Evolutionary conservation across 2,888 invertebrate genomes (phyloP).

Genomic region (Pegoplata infirma): DNA sequence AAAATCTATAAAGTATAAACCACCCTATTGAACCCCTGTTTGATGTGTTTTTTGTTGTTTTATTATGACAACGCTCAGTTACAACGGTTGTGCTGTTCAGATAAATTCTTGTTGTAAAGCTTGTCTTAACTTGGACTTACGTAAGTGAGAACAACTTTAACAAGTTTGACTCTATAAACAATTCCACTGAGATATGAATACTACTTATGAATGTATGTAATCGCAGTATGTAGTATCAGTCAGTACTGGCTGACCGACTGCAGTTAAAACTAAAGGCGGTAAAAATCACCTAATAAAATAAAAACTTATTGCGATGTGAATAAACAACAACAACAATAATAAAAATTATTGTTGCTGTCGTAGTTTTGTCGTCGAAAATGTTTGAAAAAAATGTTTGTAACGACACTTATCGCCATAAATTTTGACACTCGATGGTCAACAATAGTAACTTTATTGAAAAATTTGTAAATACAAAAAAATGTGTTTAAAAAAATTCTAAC

Average conservation of each 20-base stretch:
- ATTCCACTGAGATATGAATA: slow-evolving; percentile 44
- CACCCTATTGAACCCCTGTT: background rate
- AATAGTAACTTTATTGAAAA: slow-evolving; percentile 26
- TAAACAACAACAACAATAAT: slow-evolving; percentile 1
- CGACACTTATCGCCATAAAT: slow-evolving; percentile 73
- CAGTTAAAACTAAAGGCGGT: slow-evolving; percentile 35
- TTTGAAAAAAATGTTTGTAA: slow-evolving; percentile 63
- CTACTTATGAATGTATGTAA: background rate
- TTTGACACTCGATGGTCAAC: slow-evolving; percentile 67
- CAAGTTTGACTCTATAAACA: slow-evolving; percentile 54
- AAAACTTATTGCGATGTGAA: slow-evolving; percentile 35
- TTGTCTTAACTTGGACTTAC: slow-evolving; percentile 45
- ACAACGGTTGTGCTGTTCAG: background rate
- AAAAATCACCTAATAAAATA: slow-evolving; percentile 34
- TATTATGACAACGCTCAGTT: background rate
- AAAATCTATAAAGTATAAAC: no score
- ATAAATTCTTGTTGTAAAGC: background rate
- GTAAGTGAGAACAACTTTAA: slow-evolving; percentile 58
- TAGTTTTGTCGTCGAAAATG: slow-evolving; percentile 20
- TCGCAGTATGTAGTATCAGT: background rate
- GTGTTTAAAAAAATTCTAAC: slow-evolving; percentile 18
- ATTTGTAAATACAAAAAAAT: slow-evolving; percentile 24
- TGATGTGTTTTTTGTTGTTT: background rate
- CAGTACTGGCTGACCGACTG: background rate
- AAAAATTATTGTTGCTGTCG: background rate